These are phyloP conservation scores for Sarcophaga subvicina DNA, from an alignment of 2,888 invertebrate species.

Conservation along the genomic window DNA sequence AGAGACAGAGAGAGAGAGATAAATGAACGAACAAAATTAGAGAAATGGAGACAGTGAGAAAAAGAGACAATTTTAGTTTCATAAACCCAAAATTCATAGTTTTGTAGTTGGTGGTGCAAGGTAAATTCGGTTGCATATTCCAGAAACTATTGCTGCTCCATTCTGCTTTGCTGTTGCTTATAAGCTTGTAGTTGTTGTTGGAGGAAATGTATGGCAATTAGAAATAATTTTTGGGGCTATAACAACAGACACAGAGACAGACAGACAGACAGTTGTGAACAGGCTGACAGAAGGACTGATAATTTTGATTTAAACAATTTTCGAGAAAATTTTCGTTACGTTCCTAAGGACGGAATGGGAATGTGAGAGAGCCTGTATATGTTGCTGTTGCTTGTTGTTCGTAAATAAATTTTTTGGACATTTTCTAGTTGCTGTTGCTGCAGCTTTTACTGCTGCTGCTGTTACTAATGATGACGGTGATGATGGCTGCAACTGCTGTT, in stretches of 20 bases:
- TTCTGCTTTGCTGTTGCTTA: background rate
- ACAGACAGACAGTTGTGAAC: slow-evolving; percentile 36
- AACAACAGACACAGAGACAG: slow-evolving; percentile 50
- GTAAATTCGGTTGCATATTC: slow-evolving; percentile 16
- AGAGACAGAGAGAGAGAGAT: background rate
- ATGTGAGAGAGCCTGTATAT: too few species aligned
- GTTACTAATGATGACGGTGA: too few species aligned
- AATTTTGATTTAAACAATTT: slow-evolving; percentile 49
- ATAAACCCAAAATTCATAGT: slow-evolving; percentile 23
- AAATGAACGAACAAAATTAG: background rate
- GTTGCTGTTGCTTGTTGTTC: slow-evolving; percentile 3
- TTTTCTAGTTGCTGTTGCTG: slow-evolving; percentile 28
- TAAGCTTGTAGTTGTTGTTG: too few species aligned
- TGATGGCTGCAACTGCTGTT: background rate
- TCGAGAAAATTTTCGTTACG: background rate
- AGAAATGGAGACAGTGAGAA: background rate
- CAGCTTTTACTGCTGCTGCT: background rate
- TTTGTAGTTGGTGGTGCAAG: background rate
- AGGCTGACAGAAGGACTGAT: slow-evolving; percentile 26
- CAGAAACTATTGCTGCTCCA: slow-evolving; percentile 49
- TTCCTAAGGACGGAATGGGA: too few species aligned
- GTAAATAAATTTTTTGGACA: slow-evolving; percentile 50
- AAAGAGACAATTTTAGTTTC: slow-evolving; percentile 30
- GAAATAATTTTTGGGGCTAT: slow-evolving; percentile 47
- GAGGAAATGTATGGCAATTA: slow-evolving; percentile 48